These are phyloP conservation scores for Hydropotes inermis DNA, from an alignment of 2,113 vertebrate genomes.

Conservation along the genomic window DNA sequence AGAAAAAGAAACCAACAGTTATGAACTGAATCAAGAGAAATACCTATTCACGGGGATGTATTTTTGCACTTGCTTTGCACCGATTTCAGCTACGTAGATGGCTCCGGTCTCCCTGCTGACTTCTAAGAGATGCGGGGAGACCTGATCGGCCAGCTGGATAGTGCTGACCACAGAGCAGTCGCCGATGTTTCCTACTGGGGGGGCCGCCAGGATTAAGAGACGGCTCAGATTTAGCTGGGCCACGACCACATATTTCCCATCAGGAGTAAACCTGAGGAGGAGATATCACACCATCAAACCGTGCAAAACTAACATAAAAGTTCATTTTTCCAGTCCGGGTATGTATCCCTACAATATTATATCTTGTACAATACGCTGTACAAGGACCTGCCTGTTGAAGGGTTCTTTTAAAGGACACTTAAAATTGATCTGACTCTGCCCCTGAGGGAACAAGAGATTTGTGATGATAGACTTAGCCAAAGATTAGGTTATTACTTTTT, in stretches of 20 bases:
- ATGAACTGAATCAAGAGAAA: neutral
- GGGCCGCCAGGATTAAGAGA: constrained; percentile 86
- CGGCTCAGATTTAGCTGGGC: constrained; percentile 91
- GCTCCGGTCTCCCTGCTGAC: constrained; percentile 87
- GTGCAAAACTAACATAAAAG: neutral
- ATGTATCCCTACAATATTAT: neutral
- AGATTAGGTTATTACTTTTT: neutral
- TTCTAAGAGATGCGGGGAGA: constrained; percentile 93
- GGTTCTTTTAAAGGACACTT: neutral
- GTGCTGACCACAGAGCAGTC: constrained; percentile 85
- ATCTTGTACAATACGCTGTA: neutral
- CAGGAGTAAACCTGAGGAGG: constrained; percentile 85
- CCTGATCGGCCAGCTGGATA: constrained; percentile 90
- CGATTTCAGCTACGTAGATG: constrained; percentile 94
- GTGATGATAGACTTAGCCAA: neutral
- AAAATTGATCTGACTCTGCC: neutral
- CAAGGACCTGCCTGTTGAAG: neutral
- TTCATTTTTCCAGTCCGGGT: neutral
- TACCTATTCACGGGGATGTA: constrained; percentile 81
- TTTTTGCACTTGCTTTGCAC: constrained; percentile 94
- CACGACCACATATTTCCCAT: constrained; percentile 89
- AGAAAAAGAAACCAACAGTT: neutral
- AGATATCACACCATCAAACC: neutral
- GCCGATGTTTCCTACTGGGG: constrained; percentile 87
- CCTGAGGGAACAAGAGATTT: neutral